Evolutionary conservation across 2,888 invertebrate genomes (phyloP), one percentile per base, ranked within the genome.

Genomic region (Argyresthia goedartella): DNA sequence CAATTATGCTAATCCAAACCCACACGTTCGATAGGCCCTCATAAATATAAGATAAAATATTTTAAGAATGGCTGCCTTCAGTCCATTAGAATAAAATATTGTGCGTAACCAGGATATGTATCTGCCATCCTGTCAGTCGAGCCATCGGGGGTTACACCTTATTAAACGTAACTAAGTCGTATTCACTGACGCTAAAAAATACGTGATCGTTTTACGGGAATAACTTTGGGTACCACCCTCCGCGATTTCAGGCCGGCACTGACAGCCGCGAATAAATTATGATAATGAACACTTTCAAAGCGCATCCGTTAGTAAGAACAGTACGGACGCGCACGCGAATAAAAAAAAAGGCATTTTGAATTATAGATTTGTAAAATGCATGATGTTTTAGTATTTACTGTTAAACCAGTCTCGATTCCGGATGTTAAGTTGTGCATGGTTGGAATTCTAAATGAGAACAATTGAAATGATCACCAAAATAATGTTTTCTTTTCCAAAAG

Each of bases 181-280:
- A 68, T 68, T 62, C 65, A 65, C 69, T 69, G 73, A 69, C 73
- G 73, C 72, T 76, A 77, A 81, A 81, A 81, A 81, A 77, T 81
- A 85, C 84, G 85, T 84, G 85, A 85, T 74, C 75, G 73, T 67
- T 74, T 78, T 84, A 67, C 76, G 74, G 80, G 79, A 76, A 73
- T 75, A 69, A 67, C 59, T 65, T 60, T 63, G 75, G 74, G 81
- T 76, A 76, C 76, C 71, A 69, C 75, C 75, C 69, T 71, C 78
- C 76, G 78, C 79, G 81, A 81, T 84, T 82, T 81, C 76, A 79
- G 77, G 70, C 71, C 78, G 73, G 74, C 60, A 77, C 81, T 84
- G 85, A 84, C 82, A 80, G 81, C 68, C 65, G 62, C 73, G 81
- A 79, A 84, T 85, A 85, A 81, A 82, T 86, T 85, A 85, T 84